Conservation (phyloP, 2,888 invertebrate genomes). For the Apantesis nais region DNA sequence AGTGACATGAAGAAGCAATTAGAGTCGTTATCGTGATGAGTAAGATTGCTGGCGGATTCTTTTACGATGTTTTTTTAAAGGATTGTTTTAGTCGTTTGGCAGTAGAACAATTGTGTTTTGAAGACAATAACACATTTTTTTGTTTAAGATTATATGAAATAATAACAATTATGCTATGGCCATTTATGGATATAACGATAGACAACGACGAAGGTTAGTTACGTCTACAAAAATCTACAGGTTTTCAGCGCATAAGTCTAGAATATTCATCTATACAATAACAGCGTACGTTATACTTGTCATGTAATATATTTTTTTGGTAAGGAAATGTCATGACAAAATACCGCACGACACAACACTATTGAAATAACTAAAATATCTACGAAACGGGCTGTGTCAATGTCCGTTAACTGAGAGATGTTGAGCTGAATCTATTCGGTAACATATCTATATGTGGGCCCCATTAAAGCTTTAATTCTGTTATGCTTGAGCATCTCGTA, state of each 20-base stretch:
- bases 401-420: too few species aligned
- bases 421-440: not conserved
- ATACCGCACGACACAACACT: too few species aligned
- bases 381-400: too few species aligned
- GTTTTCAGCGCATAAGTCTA: not conserved
- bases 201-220: not conserved
- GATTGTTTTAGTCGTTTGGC: conserved; percentile 6
- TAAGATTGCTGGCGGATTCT: conserved; percentile 39
- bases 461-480: too few species aligned
- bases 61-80: conserved; percentile 25
- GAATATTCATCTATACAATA: too few species aligned
- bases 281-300: not conserved
- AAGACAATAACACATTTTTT: conserved; percentile 15
- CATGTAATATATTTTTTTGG: not conserved
- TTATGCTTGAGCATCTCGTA: too few species aligned
- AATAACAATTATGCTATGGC: conserved; percentile 13
- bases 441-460: not conserved
- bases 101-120: conserved; percentile 21
- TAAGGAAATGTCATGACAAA: not conserved
- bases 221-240: not conserved
- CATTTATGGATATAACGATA: not conserved
- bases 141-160: conserved; percentile 9
- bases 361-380: too few species aligned
- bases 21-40: conserved; percentile 45
- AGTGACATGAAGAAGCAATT: conserved; percentile 34